phyloP scores from a whole-genome alignment of 2,113 vertebrate genomes.

The Mustela nigripes region DNA sequence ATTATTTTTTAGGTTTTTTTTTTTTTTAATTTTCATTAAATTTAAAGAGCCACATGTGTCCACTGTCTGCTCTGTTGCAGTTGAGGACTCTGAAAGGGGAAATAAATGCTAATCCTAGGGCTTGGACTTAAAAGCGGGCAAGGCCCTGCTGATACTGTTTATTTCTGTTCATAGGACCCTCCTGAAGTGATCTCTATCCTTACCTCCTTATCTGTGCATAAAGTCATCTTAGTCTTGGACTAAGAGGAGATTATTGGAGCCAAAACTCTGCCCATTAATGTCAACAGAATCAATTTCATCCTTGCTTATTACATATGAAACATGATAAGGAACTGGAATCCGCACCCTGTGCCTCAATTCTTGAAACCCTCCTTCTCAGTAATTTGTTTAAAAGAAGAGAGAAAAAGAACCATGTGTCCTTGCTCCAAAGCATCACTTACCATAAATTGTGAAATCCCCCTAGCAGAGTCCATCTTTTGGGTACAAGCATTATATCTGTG shows the following conservation, averaged over 20 bases:
- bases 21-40: not conserved
- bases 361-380: not conserved
- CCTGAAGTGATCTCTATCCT: not conserved
- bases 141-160: not conserved
- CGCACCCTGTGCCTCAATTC: not conserved
- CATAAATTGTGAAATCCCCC: not conserved
- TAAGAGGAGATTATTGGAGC: not conserved
- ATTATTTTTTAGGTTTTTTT: not conserved
- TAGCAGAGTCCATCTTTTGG: not conserved
- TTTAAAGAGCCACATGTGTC: not conserved
- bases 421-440: not conserved
- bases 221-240: constrained; percentile 10
- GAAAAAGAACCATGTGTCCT: not conserved
- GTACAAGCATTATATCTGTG: not conserved
- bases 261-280: not conserved
- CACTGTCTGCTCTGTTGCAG: not conserved
- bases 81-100: not conserved
- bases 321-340: constrained; percentile 41
- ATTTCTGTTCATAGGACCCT: not conserved
- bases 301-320: constrained; percentile 28
- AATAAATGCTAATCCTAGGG: not conserved
- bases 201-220: not conserved
- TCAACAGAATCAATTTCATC: constrained; percentile 48
- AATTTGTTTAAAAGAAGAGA: not conserved
- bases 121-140: not conserved